phyloP scores from a whole-genome alignment of 2,888 invertebrate species.

The Tetragonula carbonaria region DNA sequence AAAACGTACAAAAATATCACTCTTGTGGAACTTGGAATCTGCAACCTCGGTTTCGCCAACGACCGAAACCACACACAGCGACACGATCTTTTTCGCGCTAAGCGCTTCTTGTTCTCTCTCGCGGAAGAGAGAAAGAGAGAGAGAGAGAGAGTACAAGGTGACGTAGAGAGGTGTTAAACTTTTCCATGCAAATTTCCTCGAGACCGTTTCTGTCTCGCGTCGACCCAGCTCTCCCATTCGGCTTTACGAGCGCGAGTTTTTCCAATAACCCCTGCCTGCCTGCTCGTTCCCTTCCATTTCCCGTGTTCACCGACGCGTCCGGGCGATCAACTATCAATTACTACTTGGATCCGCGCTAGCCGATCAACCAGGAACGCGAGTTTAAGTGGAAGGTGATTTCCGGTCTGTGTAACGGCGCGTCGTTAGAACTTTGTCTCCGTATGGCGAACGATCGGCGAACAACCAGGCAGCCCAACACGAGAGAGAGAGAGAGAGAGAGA shows the following conservation, averaged over 20 bases:
- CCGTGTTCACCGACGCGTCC: constrained; percentile 63
- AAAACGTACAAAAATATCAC: neutral
- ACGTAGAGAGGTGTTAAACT: constrained; percentile 23
- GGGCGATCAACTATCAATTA: constrained; percentile 75
- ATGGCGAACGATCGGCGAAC: constrained; percentile 6
- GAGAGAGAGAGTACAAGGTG: neutral
- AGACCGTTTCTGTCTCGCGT: neutral
- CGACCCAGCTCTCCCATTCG: neutral
- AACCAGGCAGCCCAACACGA: neutral
- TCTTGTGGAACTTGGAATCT: too few relatives aligned
- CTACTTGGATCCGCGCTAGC: constrained; percentile 59
- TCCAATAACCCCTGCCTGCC: constrained; percentile 34
- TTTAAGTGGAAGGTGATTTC: constrained; percentile 54
- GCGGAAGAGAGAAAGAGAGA: neutral
- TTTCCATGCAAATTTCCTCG: constrained; percentile 43
- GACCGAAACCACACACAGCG: constrained; percentile 6
- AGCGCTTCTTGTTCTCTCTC: constrained; percentile 8
- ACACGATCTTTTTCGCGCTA: neutral
- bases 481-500: neutral
- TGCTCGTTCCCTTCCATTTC: constrained; percentile 28
- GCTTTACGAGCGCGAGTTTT: constrained; percentile 50
- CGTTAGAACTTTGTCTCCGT: constrained; percentile 63
- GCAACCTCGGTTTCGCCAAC: neutral
- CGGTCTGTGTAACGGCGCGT: constrained; percentile 42
- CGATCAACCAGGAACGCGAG: constrained; percentile 38